Percentiles rank a stretch among this genome's conserved stretches.
phyloP scores from a whole-genome alignment of 1,140 invertebrate species.

The Camponotus floridanus region DNA sequence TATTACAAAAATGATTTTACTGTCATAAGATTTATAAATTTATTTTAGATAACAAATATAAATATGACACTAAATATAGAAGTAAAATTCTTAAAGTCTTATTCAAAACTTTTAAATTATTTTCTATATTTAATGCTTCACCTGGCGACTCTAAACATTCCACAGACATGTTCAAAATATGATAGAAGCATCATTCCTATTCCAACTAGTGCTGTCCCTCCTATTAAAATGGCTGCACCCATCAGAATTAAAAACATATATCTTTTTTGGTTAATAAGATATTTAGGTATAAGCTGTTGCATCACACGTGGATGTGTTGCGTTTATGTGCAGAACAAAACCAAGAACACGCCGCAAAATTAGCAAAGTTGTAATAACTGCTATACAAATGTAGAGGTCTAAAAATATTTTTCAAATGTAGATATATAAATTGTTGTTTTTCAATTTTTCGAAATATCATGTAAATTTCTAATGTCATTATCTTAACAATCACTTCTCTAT shows the following conservation, averaged over 20 bases:
- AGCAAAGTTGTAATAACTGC: not conserved
- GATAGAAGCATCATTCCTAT: not conserved
- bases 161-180: not conserved
- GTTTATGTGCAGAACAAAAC: not conserved
- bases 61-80: no score
- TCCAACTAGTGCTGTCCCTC: not conserved
- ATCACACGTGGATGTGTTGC: not conserved
- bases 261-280: not conserved
- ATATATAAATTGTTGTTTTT: not conserved
- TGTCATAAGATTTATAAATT: no score
- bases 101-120: not conserved
- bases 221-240: not conserved
- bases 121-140: not conserved
- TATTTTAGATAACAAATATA: no score
- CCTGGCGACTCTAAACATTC: conserved; percentile 27
- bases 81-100: not conserved
- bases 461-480: no score
- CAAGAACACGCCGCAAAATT: not conserved
- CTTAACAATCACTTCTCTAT: no score
- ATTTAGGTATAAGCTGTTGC: not conserved
- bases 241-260: not conserved
- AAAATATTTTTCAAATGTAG: not conserved
- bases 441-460: no score
- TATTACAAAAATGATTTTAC: no score
- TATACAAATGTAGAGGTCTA: not conserved